phyloP scores from a whole-genome alignment of 2,888 invertebrate genomes.

The Cheilosia pagana region DNA sequence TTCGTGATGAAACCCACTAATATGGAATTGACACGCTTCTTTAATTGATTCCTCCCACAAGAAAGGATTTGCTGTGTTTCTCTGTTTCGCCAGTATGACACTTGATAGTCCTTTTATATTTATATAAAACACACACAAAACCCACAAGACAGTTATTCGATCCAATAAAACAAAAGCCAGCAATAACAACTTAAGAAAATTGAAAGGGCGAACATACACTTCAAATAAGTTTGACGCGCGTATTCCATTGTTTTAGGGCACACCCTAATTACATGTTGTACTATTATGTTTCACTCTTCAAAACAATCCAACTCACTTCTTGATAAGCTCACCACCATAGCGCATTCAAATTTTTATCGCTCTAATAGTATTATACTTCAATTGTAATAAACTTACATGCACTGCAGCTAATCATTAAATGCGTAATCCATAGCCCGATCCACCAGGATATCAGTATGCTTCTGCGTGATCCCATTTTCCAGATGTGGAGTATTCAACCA shows the following conservation, averaged over 20 bases:
- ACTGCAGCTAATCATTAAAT: constrained; percentile 32
- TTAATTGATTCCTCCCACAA: constrained; percentile 10
- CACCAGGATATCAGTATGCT: constrained; percentile 23
- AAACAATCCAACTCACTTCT: neutral
- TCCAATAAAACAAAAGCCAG: constrained; percentile 7
- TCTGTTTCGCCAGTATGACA: neutral
- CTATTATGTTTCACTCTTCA: neutral
- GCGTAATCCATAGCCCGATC: constrained; percentile 44
- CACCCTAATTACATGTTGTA: constrained; percentile 17
- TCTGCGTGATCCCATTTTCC: constrained; percentile 40
- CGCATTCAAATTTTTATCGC: neutral
- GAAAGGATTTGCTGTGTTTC: neutral
- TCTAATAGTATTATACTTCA: neutral
- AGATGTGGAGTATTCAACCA: constrained; percentile 1
- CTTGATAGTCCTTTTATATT: constrained; percentile 26
- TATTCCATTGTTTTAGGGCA: constrained; percentile 2
- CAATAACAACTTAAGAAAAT: constrained; percentile 16
- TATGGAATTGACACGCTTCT: neutral
- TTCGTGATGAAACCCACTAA: constrained; percentile 1
- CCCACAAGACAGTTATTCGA: neutral
- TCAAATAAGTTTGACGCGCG: neutral
- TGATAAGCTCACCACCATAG: neutral
- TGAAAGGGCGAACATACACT: neutral
- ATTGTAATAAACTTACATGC: constrained; percentile 57
- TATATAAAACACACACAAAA: neutral